Evolutionary conservation across 2,888 invertebrate genomes (phyloP).

Genomic region (Agriopis leucophaearia): DNA sequence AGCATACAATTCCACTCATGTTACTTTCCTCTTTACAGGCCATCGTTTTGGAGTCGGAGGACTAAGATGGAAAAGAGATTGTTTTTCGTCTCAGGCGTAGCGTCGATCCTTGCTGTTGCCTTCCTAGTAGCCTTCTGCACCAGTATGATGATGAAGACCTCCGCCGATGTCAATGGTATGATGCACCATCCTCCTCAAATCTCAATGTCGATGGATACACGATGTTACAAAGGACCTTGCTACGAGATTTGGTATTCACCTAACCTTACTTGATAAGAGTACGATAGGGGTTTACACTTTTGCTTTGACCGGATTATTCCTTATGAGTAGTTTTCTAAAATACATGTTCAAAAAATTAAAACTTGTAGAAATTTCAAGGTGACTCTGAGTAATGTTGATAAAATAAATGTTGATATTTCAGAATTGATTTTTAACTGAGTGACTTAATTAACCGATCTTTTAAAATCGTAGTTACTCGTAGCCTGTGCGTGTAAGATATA

Average conservation of each 20-base stretch:
- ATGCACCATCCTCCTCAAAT: background rate
- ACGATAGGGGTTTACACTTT: too few species aligned
- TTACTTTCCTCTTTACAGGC: slow-evolving; percentile 57
- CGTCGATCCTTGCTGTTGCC: slow-evolving; percentile 67
- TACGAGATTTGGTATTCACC: background rate
- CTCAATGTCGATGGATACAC: slow-evolving; percentile 14
- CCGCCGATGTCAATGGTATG: slow-evolving; percentile 65
- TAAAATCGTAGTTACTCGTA: background rate
- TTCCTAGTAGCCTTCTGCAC: slow-evolving; percentile 75
- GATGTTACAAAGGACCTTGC: background rate
- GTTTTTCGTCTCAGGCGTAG: slow-evolving; percentile 63
- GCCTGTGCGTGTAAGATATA: background rate
- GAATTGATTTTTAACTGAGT: background rate
- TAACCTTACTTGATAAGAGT: too few species aligned
- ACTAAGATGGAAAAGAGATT: slow-evolving; percentile 75
- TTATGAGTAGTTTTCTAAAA: too few species aligned
- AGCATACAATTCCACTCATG: background rate
- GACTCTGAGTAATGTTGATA: background rate
- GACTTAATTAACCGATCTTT: background rate
- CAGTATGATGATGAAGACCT: slow-evolving; percentile 59
- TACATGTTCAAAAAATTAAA: too few species aligned
- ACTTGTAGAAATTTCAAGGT: background rate
- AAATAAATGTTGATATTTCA: background rate
- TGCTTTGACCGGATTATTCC: too few species aligned
- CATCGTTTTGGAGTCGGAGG: slow-evolving; percentile 76